phyloP scores from a whole-genome alignment of 2,888 invertebrate species.

The Perdita meconis region DNA sequence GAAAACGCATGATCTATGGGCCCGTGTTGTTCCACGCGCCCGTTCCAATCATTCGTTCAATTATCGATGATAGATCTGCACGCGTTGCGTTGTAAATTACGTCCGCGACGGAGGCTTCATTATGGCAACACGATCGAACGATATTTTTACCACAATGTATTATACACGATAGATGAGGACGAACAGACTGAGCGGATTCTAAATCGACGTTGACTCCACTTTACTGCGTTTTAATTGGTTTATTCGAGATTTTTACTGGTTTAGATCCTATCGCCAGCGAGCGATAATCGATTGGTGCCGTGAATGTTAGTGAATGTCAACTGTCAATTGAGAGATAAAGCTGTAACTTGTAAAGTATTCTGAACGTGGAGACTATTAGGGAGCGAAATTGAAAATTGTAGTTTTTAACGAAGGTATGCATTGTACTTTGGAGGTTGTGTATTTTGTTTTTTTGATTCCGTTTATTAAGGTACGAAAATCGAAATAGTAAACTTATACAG shows the following conservation, averaged over 20 bases:
- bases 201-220: constrained; percentile 22
- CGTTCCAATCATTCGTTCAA: constrained; percentile 59
- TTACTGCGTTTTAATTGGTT: constrained; percentile 11
- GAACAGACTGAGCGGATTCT: constrained; percentile 6
- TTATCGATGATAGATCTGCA: constrained; percentile 57
- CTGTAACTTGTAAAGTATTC: no score
- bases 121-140: constrained; percentile 35
- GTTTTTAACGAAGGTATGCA: no score
- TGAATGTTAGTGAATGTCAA: no score
- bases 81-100: constrained; percentile 49
- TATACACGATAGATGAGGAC: constrained; percentile 32
- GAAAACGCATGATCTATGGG: constrained; percentile 52
- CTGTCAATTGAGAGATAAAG: no score
- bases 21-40: constrained; percentile 38
- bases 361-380: no score
- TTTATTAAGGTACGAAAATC: no score
- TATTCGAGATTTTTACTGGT: background rate
- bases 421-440: no score
- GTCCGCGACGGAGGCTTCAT: constrained; percentile 31
- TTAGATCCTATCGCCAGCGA: no score
- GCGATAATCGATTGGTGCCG: no score
- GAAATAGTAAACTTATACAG: no score
- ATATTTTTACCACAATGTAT: constrained; percentile 43
- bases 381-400: no score
- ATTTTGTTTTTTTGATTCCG: no score